phyloP scores from a whole-genome alignment of 2,888 invertebrate species.

The Phyto melanocephala region DNA sequence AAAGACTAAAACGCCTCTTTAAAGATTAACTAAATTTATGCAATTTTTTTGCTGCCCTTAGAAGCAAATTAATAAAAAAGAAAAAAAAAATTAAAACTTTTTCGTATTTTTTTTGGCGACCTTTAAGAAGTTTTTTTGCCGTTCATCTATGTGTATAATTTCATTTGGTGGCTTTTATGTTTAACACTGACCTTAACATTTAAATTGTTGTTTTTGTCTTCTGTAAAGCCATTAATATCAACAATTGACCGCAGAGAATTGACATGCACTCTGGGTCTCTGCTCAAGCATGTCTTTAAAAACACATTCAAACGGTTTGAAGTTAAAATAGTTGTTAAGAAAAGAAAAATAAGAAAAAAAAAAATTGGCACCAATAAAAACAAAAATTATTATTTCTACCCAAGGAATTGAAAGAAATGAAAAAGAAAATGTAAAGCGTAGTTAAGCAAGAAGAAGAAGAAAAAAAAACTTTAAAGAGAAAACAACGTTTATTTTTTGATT shows the following conservation, averaged over 20 bases:
- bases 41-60: neutral
- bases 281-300: constrained; percentile 51
- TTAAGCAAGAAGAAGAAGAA: neutral
- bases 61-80: neutral
- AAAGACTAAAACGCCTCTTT: constrained; percentile 18
- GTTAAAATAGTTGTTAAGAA: constrained; percentile 20
- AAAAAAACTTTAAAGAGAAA: neutral
- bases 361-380: neutral
- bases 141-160: neutral
- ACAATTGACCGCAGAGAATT: constrained; percentile 60
- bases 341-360: neutral
- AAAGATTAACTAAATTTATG: constrained; percentile 11
- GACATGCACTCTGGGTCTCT: constrained; percentile 52
- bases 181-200: constrained; percentile 47
- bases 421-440: neutral
- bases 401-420: neutral
- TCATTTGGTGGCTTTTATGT: neutral
- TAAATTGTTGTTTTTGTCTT: neutral
- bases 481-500: constrained; percentile 40
- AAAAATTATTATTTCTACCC: neutral
- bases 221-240: constrained; percentile 31
- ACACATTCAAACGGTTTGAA: constrained; percentile 24
- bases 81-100: neutral
- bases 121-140: constrained; percentile 26
- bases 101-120: neutral